Evolutionary conservation across 2,888 invertebrate species (phyloP), one percentile per base, ranked within the genome.

Genomic region (Prenolepis imparis): DNA sequence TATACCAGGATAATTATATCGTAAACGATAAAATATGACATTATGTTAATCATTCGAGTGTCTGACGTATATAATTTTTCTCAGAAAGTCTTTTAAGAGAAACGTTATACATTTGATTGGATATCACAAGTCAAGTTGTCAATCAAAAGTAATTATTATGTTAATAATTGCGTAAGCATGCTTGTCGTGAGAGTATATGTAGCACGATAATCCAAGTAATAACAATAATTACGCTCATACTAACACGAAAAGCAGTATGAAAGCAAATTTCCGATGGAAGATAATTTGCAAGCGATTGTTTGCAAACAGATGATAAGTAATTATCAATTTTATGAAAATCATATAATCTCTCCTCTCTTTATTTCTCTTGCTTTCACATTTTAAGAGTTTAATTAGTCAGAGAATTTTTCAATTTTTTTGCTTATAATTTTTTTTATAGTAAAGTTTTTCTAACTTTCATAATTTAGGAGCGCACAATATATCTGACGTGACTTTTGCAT

Each of bases 101-200:
- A 59, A 70, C 2, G 52, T 41, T 2, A 24, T 44, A 24, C 39
- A 15, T 28, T 6, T 9, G 63, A 36, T 70, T 44, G 59, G 18
- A 59, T 8, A 55, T 2, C 15, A 44, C 41, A 24, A 12, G 8
- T 66, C 28, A 15, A 61, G 78, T 78, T n/a, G n/a, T 28, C 28
- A 70, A 78, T 70, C 78, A 52, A 21, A 59, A 44, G 12, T 70
- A 61, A 78, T 70, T 78, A 48, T 18, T 44, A 36, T 32, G 36
- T 78, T 70, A 70, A 70, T 78, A 78, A 78, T 70, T 70, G 44
- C 59, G 44, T 36, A 78, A 70, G 48, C 44, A 36, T 28, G 36
- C 24, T 70, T 78, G 72, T 70, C 72, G 44, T 32, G 2, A 28
- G 44, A 21, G 36, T 36, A 64, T 36, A 36, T 67, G 36, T 39